Evolutionary conservation across 1,140 invertebrate species (phyloP), one percentile per base, ranked within the genome.

Genomic region (Tetranychus urticae): DNA sequence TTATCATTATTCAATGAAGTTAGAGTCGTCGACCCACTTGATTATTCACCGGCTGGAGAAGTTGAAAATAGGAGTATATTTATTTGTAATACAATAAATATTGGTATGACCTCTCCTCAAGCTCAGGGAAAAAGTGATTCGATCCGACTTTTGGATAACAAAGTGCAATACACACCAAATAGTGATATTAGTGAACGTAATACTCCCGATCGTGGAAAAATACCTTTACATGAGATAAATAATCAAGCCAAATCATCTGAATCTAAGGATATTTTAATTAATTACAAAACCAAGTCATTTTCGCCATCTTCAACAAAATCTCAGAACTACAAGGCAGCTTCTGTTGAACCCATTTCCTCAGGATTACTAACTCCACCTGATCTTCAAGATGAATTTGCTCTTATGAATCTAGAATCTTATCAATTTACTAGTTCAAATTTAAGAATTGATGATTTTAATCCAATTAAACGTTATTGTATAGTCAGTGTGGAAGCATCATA

Each of bases 331-430:
- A n/a, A 31, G 2, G 23, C 31, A 23, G 7, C 50, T n/a, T 1
- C n/a, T 2, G 50, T 52, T 6, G 50, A 52, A 52, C 50, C 50
- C 1, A 31, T 52, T 5, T 56, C 55, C 7, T 56, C 55, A 10
- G 55, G 33, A 14, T 14, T 39, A 34, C 37, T 45, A 31, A 58
- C 37, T n/a, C 57, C 57, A 31, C n/a, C 57, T n/a, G 68, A 69
- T 50, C 70, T 87, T 12, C 81, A 87, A 69, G 85, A 89, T 73
- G 87, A 90, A 73, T 91, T 90, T 74, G 85, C 83, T 7, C 74
- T 89, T 46, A 77, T 88, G 39, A 88, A 88, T 71, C 81, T 84
- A 13, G 39, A 52, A 7, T 6, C 5, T 42, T 42, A 42, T 42
- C 39, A 42, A 42, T 42, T 42, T 42, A 85, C 88, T 70, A 88